Evolutionary conservation across 2,888 invertebrate genomes (phyloP), one percentile per base, ranked within the genome.

Genomic region (Scelioninae gen. 1): DNA sequence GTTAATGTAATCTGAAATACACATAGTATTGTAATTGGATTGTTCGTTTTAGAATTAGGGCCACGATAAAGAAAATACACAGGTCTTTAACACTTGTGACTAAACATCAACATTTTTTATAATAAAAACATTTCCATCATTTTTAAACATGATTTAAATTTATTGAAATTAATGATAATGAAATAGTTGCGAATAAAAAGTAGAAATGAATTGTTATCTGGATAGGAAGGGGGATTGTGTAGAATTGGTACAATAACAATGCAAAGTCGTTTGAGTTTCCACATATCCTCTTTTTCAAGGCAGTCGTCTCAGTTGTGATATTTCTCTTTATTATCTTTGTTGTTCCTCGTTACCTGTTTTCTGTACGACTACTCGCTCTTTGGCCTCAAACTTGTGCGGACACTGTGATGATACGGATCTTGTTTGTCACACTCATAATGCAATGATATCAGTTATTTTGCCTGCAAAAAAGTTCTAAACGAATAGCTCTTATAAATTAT

Each of bases 1-100:
- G n/a, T n/a, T n/a, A n/a, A n/a, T n/a, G n/a, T n/a, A n/a, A n/a
- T n/a, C n/a, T n/a, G n/a, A n/a, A n/a, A n/a, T n/a, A n/a, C n/a
- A n/a, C n/a, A n/a, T n/a, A n/a, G n/a, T n/a, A n/a, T n/a, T n/a
- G n/a, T 86, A 86, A 86, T 86, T 85, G 84, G 85, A 86, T 84
- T 69, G 85, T 84, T 84, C 65, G 82, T 72, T 82, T 82, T 78
- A 58, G 80, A 82, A 84, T 85, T 86, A 85, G 84, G 69, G 76
- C 74, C 76, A 79, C 80, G 82, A 83, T n/a, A n/a, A n/a, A n/a
- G n/a, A n/a, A n/a, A n/a, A n/a, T n/a, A n/a, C n/a, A n/a, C n/a
- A n/a, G n/a, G n/a, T n/a, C n/a, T n/a, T n/a, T n/a, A n/a, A n/a
- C n/a, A n/a, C n/a, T n/a, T n/a, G n/a, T n/a, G n/a, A n/a, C n/a